Evolutionary conservation across 2,113 vertebrate genomes (phyloP).

Genomic region (Dipodomys merriami): DNA sequence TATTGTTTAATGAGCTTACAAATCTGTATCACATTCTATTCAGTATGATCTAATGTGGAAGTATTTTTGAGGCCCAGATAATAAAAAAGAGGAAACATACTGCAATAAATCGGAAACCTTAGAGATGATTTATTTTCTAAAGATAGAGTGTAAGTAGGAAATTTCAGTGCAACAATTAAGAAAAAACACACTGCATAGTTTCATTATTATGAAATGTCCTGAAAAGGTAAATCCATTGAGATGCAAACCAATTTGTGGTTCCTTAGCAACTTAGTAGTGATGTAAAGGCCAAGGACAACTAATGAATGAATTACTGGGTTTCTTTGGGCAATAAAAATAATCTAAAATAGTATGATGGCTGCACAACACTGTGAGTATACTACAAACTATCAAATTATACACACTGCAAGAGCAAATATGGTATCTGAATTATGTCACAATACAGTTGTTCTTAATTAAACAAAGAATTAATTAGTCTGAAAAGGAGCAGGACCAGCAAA

Average conservation of each 20-base stretch:
- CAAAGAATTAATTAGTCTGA: not conserved
- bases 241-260: not conserved
- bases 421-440: not conserved
- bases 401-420: not conserved
- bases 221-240: not conserved
- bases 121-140: conserved; percentile 27
- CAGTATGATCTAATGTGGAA: conserved; percentile 33
- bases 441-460: not conserved
- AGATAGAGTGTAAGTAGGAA: conserved; percentile 20
- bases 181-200: not conserved
- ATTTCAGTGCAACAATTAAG: conserved; percentile 43
- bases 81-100: conserved; percentile 54
- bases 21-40: conserved; percentile 25
- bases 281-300: not conserved
- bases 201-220: not conserved
- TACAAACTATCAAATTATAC: not conserved
- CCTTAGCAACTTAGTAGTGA: not conserved
- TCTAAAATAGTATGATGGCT: not conserved
- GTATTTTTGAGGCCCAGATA: conserved; percentile 40
- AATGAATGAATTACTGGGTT: not conserved
- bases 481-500: not conserved
- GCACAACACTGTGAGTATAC: not conserved
- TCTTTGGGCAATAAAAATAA: conserved; percentile 2
- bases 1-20: conserved; percentile 61
- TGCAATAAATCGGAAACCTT: conserved; percentile 53